Evolutionary conservation across 1,140 invertebrate genomes (phyloP), one percentile per base, ranked within the genome.

Genomic region (Atta texana): DNA sequence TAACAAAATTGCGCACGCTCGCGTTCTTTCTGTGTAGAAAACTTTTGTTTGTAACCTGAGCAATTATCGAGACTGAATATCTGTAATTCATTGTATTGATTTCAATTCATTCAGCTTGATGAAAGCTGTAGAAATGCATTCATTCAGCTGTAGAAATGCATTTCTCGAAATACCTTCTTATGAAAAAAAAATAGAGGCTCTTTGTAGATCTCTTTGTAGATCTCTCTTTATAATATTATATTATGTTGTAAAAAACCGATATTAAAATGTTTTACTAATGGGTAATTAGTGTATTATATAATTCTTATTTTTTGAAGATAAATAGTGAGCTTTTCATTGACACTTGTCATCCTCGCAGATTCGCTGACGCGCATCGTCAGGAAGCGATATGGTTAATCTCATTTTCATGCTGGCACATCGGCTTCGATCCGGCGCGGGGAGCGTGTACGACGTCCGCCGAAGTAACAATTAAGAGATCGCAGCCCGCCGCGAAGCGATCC

Each of bases 391-490:
- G n/a, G 28, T 66, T 53, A 64, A 66, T 77, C 28, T 78, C 39
- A 18, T 85, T 64, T 78, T 78, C 31, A 24, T 76, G 28, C 49
- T 44, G 44, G 24, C 34, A 31, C 72, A 44, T 77, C 76, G 59
- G 4, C 68, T 12, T 51, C 39, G 39, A 31, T n/a, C 34, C 57
- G 18, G 24, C 69, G 72, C 57, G 28, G 24, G 18, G 44, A 66
- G 63, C 72, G 44, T 57, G 63, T 86, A 89, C 64, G 87, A 86
- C 44, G 63, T 82, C 68, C 55, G 59, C 86, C 91, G 84, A 87
- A 91, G 87, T 91, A 92, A 93, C 92, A 94, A 95, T 95, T 94
- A 94, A 95, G 93, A 94, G 92, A 92, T 93, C 91, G 91, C 88
- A 91, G 86, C 66, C 21, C 28, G 87, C 69, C 72, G 77, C 86